Percentiles rank a stretch among this genome's conserved stretches.
Evolutionary conservation across 2,888 invertebrate genomes (phyloP).

Genomic region (Eilema depressum): DNA sequence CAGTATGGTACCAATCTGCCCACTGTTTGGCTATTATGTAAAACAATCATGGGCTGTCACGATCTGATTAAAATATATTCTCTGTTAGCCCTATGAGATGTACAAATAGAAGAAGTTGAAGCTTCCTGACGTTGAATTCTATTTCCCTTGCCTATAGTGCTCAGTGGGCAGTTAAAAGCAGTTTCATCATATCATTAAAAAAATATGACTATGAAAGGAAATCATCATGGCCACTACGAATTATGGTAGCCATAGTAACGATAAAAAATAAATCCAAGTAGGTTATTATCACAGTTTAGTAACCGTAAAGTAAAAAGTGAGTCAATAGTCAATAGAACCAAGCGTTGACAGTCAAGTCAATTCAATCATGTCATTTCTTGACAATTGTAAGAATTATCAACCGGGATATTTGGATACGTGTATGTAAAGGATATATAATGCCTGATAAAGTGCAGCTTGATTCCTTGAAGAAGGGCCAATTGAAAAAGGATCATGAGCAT

Average conservation of each 20-base stretch:
- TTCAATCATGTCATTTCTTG: conserved; percentile 6
- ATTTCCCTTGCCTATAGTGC: no score
- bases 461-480: background rate
- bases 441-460: background rate
- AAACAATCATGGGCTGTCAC: no score
- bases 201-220: no score
- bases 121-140: no score
- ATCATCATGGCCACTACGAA: background rate
- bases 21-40: no score
- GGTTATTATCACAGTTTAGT: background rate
- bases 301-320: no score
- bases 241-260: background rate
- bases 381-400: conserved; percentile 9
- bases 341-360: background rate
- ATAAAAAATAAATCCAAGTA: conserved; percentile 3
- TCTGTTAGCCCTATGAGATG: no score
- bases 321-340: conserved; percentile 6
- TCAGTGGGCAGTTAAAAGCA: no score
- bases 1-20: no score
- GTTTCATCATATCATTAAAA: no score
- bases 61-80: no score
- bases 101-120: no score
- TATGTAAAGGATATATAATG: conserved; percentile 8
- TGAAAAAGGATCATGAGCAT: background rate
- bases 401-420: background rate